Conservation (phyloP, 1,140 invertebrate genomes). For the Drosophila rufa region DNA sequence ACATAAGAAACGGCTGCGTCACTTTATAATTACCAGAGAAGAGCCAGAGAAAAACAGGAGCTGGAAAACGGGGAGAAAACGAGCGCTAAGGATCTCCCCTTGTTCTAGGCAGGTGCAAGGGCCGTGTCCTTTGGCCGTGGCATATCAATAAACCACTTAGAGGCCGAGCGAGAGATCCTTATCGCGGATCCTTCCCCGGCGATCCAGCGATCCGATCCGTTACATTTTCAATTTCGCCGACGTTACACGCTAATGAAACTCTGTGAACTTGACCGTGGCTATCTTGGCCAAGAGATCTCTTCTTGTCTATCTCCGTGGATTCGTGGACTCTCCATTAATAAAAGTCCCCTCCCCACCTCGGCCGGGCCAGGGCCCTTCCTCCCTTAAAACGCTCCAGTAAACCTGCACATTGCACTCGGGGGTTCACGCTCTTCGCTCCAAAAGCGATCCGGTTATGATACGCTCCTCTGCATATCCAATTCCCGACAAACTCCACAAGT, state of each 20-base stretch:
- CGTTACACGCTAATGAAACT: conserved; percentile 85
- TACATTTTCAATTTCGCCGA: conserved; percentile 81
- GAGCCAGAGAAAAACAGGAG: conserved; percentile 13
- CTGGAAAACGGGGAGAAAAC: conserved; percentile 9
- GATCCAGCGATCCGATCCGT: conserved; percentile 51
- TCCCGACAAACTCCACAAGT: conserved; percentile 7
- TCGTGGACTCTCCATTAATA: conserved; percentile 74
- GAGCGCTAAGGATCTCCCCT: conserved; percentile 20
- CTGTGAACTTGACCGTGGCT: conserved; percentile 85
- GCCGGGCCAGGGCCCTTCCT: conserved; percentile 7
- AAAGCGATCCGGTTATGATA: conserved; percentile 80
- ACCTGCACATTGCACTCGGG: conserved; percentile 55
- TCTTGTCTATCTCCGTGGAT: conserved; percentile 37
- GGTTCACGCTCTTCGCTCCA: conserved; percentile 71
- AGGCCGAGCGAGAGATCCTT: conserved; percentile 51
- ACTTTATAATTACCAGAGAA: conserved; percentile 42
- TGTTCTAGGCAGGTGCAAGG: conserved; percentile 58
- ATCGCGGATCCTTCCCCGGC: conserved; percentile 48
- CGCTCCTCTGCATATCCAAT: conserved; percentile 63
- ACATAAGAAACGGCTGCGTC: conserved; percentile 52
- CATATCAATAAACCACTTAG: conserved; percentile 80
- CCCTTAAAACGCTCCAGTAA: conserved; percentile 70
- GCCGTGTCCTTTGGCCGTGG: conserved; percentile 43
- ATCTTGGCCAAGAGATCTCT: conserved; percentile 72
- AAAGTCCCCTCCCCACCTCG: conserved; percentile 26